Conservation (phyloP, 1,140 invertebrate genomes). For the Latrodectus geometricus region DNA sequence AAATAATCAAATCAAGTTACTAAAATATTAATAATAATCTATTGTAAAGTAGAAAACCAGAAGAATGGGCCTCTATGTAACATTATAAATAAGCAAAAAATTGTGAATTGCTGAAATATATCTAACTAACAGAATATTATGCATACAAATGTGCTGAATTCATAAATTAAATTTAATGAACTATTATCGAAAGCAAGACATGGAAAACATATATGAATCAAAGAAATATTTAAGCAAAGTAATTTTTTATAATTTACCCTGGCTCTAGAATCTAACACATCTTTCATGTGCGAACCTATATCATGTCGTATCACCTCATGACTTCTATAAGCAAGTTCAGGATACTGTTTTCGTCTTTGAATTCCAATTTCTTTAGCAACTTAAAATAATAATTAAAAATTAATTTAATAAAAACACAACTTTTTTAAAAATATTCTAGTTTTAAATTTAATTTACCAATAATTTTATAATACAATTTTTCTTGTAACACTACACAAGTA, state of each 20-base stretch:
- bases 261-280: slow-evolving; percentile 43
- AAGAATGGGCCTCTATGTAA: too few relatives aligned
- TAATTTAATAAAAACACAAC: background rate
- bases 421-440: background rate
- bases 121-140: too few relatives aligned
- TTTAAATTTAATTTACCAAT: background rate
- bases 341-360: slow-evolving; percentile 54
- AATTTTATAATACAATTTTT: too few relatives aligned
- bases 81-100: too few relatives aligned
- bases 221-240: background rate
- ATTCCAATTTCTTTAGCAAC: slow-evolving; percentile 47
- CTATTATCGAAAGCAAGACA: background rate
- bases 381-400: background rate
- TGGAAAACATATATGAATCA: background rate
- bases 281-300: slow-evolving; percentile 26
- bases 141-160: too few relatives aligned
- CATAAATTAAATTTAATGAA: too few relatives aligned
- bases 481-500: too few relatives aligned
- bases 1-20: too few relatives aligned
- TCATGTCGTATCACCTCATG: slow-evolving; percentile 52
- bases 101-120: too few relatives aligned
- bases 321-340: slow-evolving; percentile 55
- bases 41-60: too few relatives aligned
- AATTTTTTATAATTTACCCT: slow-evolving; percentile 19
- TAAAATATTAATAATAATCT: too few relatives aligned